A percentile compares a stretch with the other conserved stretches of the same genome.
These are phyloP conservation scores for Patella pellucida DNA, from an alignment of 2,888 invertebrate species.

Conservation along the genomic window DNA sequence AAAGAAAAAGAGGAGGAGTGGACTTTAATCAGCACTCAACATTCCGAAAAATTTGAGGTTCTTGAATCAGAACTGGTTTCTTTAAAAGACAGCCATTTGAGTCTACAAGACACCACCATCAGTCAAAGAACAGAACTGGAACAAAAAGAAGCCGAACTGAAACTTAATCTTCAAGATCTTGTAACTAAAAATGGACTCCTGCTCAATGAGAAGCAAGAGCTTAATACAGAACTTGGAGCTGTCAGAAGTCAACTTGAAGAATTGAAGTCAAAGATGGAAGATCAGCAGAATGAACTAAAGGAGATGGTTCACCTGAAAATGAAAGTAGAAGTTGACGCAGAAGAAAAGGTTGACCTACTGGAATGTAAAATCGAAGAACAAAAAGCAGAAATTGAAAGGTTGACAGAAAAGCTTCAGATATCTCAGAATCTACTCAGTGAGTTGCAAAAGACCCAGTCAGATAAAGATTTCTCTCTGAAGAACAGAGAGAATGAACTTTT, in stretches of 20 bases:
- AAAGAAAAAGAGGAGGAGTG: slow-evolving; percentile 18
- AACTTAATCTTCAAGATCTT: not conserved
- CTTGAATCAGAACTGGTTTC: slow-evolving; percentile 22
- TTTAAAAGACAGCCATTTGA: slow-evolving; percentile 17
- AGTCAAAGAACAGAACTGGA: not conserved
- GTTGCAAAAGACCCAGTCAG: not conserved
- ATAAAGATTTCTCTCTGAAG: not conserved
- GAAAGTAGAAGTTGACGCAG: slow-evolving; percentile 17
- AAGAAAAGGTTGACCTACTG: slow-evolving; percentile 24
- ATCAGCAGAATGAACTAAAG: slow-evolving; percentile 13
- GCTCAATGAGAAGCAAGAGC: slow-evolving; percentile 25
- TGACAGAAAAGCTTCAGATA: slow-evolving; percentile 30
- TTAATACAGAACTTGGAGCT: slow-evolving; percentile 29
- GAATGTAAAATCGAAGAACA: slow-evolving; percentile 26
- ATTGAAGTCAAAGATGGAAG: slow-evolving; percentile 24
- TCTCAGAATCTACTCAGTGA: slow-evolving; percentile 14
- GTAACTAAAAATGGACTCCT: not conserved
- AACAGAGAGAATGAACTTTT: not conserved
- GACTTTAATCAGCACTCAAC: slow-evolving; percentile 4
- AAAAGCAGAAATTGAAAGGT: slow-evolving; percentile 25
- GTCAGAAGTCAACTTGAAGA: slow-evolving; percentile 21
- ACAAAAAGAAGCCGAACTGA: not conserved
- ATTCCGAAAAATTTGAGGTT: slow-evolving; percentile 21
- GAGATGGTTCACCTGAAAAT: slow-evolving; percentile 7
- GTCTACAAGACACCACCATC: slow-evolving; percentile 12